Base-by-base conservation (phyloP, 2,113 vertebrate species). In the Cyprinodon brontotheroides region DNA sequence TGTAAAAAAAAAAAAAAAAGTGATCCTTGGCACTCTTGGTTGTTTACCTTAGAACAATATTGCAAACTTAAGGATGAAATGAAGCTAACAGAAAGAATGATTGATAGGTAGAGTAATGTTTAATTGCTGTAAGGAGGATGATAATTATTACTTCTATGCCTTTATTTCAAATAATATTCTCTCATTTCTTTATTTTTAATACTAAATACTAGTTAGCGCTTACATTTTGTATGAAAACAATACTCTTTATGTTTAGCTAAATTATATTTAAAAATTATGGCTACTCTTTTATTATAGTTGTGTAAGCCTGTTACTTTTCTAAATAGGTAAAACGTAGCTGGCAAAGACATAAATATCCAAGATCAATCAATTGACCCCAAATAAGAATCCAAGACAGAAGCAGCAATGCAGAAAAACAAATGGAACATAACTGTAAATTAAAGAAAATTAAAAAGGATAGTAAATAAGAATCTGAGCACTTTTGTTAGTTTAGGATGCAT, bases 401-500 rank as follows among this genome's bases (percentile, higher is more conserved):
- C 43, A 13, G 39, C 50, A 64, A 72, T 57, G 68, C 63, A 48
- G 78, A 77, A 68, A 29, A 57, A 12, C 63, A 15, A 83, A 72
- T 37, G 48, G 43, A 65, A 69, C 0, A 29, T 0, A 22, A 45
- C 66, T 67, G 61, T 79, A 73, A 80, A 74, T 80, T 37, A 43
- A 61, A 78, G 7, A 38, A 60, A 50, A 72, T 38, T 38, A 48
- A n/a, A 48, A 65, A 63, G 65, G 79, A 17, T 57, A 50, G 68
- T 43, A 64, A 69, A 84, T 17, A 59, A 72, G 63, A 67, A 60
- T 87, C 57, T 64, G 81, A 83, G 74, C 53, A 74, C 37, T 83
- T 74, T 74, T 85, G 86, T 89, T 92, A 84, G 78, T 68, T 87
- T 50, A 60, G 79, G 87, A 86, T 79, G 83, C 85, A 86, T 82